These are phyloP conservation scores for Camponotus floridanus DNA, from an alignment of 1,140 invertebrate genomes.

Conservation along the genomic window DNA sequence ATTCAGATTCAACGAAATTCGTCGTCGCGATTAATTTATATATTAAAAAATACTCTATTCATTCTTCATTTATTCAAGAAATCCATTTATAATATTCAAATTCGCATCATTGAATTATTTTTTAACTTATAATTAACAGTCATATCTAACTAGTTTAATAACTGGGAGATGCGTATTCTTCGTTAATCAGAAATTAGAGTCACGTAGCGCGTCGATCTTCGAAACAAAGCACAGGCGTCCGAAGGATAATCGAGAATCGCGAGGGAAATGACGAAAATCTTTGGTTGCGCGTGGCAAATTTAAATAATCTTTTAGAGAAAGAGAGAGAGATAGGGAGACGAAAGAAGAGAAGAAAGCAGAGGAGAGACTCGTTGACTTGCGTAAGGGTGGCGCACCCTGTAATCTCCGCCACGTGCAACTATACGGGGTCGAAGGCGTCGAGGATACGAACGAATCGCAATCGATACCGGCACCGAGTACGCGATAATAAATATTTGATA, in stretches of 20 bases:
- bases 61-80: not conserved
- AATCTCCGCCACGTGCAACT: slow-evolving; percentile 84
- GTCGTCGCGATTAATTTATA: slow-evolving; percentile 1
- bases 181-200: slow-evolving; percentile 31
- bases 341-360: not conserved
- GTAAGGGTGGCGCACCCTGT: slow-evolving; percentile 82
- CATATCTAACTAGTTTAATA: too few species aligned
- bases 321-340: slow-evolving; percentile 40
- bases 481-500: slow-evolving; percentile 78
- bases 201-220: slow-evolving; percentile 56
- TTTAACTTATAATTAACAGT: too few species aligned
- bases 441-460: slow-evolving; percentile 50
- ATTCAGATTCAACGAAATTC: slow-evolving; percentile 31
- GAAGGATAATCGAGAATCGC: slow-evolving; percentile 70
- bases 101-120: not conserved
- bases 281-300: slow-evolving; percentile 76
- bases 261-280: slow-evolving; percentile 64
- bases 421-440: slow-evolving; percentile 26
- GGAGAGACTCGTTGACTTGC: slow-evolving; percentile 35
- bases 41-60: not conserved
- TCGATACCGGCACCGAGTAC: slow-evolving; percentile 56
- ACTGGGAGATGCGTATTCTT: not conserved
- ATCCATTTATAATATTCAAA: not conserved
- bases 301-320: slow-evolving; percentile 82
- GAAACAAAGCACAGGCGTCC: slow-evolving; percentile 73